Evolutionary conservation across 2,888 invertebrate genomes (phyloP).

Genomic region (Boloria selene): DNA sequence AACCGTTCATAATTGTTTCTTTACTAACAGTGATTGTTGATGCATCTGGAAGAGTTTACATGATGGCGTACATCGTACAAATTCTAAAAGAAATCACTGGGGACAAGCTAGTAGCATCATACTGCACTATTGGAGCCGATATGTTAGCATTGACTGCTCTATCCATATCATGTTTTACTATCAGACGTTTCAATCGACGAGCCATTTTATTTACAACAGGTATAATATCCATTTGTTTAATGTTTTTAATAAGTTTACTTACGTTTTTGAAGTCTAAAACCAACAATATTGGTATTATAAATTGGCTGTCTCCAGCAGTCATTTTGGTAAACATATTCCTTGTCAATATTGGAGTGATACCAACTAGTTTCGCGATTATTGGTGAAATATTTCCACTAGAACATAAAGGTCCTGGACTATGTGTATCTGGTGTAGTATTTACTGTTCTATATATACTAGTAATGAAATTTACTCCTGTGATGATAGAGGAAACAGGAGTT

Average conservation of each 20-base stretch:
- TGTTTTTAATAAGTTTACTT: conserved; percentile 47
- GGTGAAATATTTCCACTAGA: conserved; percentile 56
- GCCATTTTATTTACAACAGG: conserved; percentile 49
- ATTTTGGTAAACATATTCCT: conserved; percentile 24
- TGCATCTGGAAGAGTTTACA: conserved; percentile 51
- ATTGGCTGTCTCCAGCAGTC: conserved; percentile 48
- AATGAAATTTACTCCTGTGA: conserved; percentile 50
- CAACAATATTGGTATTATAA: conserved; percentile 26
- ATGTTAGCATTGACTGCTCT: conserved; percentile 45
- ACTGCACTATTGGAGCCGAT: conserved; percentile 52
- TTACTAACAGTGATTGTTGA: conserved; percentile 50
- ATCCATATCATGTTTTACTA: conserved; percentile 44
- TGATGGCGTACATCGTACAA: conserved; percentile 48
- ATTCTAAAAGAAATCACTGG: conserved; percentile 50
- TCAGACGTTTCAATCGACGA: conserved; percentile 48
- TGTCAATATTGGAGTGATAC: conserved; percentile 29
- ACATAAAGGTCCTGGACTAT: conserved; percentile 49
- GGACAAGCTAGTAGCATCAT: conserved; percentile 47
- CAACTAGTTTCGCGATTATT: conserved; percentile 29
- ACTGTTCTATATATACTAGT: conserved; percentile 47
- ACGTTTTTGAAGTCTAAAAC: conserved; percentile 42
- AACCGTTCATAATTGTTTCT: conserved; percentile 45
- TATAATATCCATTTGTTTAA: conserved; percentile 42
- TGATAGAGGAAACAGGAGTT: conserved; percentile 48
- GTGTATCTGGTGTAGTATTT: conserved; percentile 48